Percentiles rank a stretch among this genome's conserved stretches.
These are phyloP conservation scores for Oryctolagus cuniculus DNA, from an alignment of 2,113 vertebrate species.

Conservation along the genomic window mOryCun1.1 NC_091447.1:44768501-44769000, in stretches of 20 bases:
- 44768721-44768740: not conserved
- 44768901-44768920: not conserved
- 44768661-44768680: not conserved
- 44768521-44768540: no score
- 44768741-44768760: not conserved
- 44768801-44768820: not conserved
- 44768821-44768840: not conserved
- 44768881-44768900: not conserved
- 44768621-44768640: not conserved
- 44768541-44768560: not conserved
- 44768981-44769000: not conserved
- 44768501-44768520: no score
- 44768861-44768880: not conserved
- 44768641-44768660: not conserved
- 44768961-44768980: not conserved
- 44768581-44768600: not conserved
- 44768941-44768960: not conserved
- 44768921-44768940: not conserved
- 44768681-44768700: not conserved
- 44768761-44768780: not conserved
- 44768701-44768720: not conserved
- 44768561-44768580: not conserved
- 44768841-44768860: not conserved
- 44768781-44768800: not conserved
- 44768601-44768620: not conserved